Conservation (phyloP, 2,113 vertebrate genomes). For the Bujurquina vittata region DNA sequence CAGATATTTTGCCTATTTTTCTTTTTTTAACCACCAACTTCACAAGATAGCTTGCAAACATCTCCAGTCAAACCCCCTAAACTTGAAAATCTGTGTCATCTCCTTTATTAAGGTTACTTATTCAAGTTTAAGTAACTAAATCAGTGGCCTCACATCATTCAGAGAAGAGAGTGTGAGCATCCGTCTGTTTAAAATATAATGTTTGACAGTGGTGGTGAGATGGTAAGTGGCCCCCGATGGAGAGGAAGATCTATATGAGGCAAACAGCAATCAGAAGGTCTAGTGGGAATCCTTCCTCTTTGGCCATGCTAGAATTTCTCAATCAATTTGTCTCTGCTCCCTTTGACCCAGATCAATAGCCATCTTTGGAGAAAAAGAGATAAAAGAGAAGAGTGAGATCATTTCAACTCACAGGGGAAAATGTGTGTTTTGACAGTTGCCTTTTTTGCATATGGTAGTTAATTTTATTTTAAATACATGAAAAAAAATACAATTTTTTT, state of each 20-base stretch:
- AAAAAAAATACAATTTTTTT: not conserved
- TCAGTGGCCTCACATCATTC: not conserved
- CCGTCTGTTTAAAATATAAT: conserved; percentile 39
- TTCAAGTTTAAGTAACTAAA: not conserved
- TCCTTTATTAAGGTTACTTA: not conserved
- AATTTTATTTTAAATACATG: not conserved
- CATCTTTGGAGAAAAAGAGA: conserved; percentile 66
- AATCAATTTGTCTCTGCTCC: conserved; percentile 70
- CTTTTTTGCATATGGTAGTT: conserved; percentile 10
- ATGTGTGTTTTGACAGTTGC: conserved; percentile 23
- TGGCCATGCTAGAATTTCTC: conserved; percentile 69
- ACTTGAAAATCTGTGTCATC: not conserved
- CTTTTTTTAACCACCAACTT: not conserved
- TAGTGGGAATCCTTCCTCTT: conserved; percentile 60
- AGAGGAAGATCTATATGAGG: conserved; percentile 47
- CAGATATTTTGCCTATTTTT: not conserved
- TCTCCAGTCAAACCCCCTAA: not conserved
- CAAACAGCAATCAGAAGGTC: conserved; percentile 53
- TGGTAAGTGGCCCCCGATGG: conserved; percentile 65
- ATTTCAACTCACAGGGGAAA: conserved; percentile 49
- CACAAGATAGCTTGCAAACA: not conserved
- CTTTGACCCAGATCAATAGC: conserved; percentile 73
- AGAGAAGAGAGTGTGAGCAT: not conserved
- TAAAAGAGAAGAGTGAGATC: conserved; percentile 71
- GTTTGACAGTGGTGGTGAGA: conserved; percentile 65